Evolutionary conservation across 2,888 invertebrate genomes (phyloP).

Genomic region (Oxytorus armatus): DNA sequence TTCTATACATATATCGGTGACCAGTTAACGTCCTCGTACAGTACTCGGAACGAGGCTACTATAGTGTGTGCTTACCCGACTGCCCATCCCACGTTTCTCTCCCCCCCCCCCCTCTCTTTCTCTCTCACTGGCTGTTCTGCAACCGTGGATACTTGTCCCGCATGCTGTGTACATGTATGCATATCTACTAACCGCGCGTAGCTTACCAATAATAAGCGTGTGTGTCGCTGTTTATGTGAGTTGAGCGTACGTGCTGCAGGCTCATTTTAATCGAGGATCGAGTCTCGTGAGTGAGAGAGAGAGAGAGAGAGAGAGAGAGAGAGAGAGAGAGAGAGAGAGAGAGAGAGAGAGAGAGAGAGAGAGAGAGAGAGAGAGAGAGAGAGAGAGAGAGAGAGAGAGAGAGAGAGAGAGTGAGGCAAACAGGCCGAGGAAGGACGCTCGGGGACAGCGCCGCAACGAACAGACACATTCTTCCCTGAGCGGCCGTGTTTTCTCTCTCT

Average conservation of each 20-base stretch:
- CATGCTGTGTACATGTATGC: slow-evolving; percentile 26
- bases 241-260: slow-evolving; percentile 52
- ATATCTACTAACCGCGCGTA: slow-evolving; percentile 43
- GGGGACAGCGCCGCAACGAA: slow-evolving; percentile 64
- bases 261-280: slow-evolving; percentile 60
- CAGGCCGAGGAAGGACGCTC: slow-evolving; percentile 67
- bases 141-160: slow-evolving; percentile 50
- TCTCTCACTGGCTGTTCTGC: slow-evolving; percentile 28
- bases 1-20: slow-evolving; percentile 42
- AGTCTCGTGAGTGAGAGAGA: slow-evolving; percentile 38
- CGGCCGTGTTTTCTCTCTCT: slow-evolving; percentile 44
- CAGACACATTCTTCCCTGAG: slow-evolving; percentile 55
- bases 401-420: slow-evolving; percentile 32
- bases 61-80: slow-evolving; percentile 57
- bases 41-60: slow-evolving; percentile 50
- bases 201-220: slow-evolving; percentile 64
- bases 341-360: not conserved
- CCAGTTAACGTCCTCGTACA: slow-evolving; percentile 64
- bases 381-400: not conserved
- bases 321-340: not conserved
- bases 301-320: slow-evolving; percentile 13
- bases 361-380: slow-evolving; percentile 6
- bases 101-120: slow-evolving; percentile 44
- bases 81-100: slow-evolving; percentile 62
- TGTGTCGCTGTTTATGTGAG: not conserved